Evolutionary conservation across 2,888 invertebrate species (phyloP).

Genomic region (Torymus tubicola): DNA sequence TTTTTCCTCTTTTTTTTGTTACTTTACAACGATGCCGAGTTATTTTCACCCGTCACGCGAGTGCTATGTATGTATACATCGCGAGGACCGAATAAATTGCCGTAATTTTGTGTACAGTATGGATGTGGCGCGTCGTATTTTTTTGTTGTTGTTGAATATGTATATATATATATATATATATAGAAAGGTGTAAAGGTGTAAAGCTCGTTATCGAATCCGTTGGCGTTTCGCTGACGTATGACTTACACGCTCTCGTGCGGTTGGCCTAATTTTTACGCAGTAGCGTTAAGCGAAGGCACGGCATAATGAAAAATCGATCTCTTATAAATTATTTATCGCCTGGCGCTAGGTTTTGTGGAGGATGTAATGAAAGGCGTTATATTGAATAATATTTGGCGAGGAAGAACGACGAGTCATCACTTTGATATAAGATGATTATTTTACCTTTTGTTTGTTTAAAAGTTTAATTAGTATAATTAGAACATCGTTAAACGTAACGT

Average conservation of each 20-base stretch:
- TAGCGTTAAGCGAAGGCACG: too few species aligned
- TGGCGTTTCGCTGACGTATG: neutral
- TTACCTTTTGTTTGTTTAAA: too few species aligned
- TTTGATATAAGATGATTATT: too few species aligned
- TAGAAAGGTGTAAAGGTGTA: constrained; percentile 10
- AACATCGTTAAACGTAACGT: too few species aligned
- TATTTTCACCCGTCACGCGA: constrained; percentile 36
- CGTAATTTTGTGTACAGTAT: neutral
- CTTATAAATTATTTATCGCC: constrained; percentile 13
- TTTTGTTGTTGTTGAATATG: too few species aligned
- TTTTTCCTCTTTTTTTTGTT: neutral
- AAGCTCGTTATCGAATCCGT: constrained; percentile 29
- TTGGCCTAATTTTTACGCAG: constrained; percentile 29
- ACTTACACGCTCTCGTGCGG: neutral
- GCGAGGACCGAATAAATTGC: constrained; percentile 22
- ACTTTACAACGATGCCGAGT: neutral
- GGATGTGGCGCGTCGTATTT: neutral
- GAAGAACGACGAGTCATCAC: too few species aligned
- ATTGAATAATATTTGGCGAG: too few species aligned
- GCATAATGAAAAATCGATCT: constrained; percentile 3
- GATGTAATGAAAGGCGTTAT: too few species aligned
- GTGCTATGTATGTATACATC: neutral
- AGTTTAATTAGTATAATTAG: too few species aligned
- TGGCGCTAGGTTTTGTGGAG: too few species aligned
- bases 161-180: too few species aligned